Base-by-base conservation (phyloP, 2,113 vertebrate genomes). In the Odontesthes bonariensis region DNA sequence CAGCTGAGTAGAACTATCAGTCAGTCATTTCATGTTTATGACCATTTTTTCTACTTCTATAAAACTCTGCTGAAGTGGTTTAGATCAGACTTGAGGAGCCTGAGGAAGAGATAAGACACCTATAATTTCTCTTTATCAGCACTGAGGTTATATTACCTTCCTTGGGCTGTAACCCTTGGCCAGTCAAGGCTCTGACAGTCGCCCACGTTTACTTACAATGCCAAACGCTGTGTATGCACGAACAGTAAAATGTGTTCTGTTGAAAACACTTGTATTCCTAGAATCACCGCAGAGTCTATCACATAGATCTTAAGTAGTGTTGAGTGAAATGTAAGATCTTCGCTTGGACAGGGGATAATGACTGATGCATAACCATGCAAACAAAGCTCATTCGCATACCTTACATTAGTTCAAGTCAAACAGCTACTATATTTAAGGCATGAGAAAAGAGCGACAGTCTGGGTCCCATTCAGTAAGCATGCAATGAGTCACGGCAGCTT, bases 1-100 rank as follows among this genome's bases (percentile, higher is more conserved):
- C 74, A 76, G 75, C 64, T 58, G 56, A 86, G 81, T 75, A 89
- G 78, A 82, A 79, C 78, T 92, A 89, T 91, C 90, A 85, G 81
- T 89, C 86, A 89, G 33, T 84, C 85, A 88, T 85, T 89, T 88
- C 58, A 82, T 74, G 73, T 91, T 93, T 90, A 91, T 87, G 79
- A 54, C 61, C 76, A 27, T 88, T 83, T 88, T 86, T 84, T 87
- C 64, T 76, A 49, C 84, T 42, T 73, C 70, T 79, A 56, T 90
- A 88, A 85, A 90, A 79, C 66, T 57, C 35, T 16, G 54, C 77
- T 83, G 40, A 51, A 87, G 74, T 63, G 64, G 47, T 32, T 64
- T 75, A 75, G 59, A 81, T 64, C 46, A 75, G 79, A 61, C 75
- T 78, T 22, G 60, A 74, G 79, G 80, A 89, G 68, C 77, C 82